Evolutionary conservation across 1,140 invertebrate genomes (phyloP).

Genomic region (Lasaia peninsularis): DNA sequence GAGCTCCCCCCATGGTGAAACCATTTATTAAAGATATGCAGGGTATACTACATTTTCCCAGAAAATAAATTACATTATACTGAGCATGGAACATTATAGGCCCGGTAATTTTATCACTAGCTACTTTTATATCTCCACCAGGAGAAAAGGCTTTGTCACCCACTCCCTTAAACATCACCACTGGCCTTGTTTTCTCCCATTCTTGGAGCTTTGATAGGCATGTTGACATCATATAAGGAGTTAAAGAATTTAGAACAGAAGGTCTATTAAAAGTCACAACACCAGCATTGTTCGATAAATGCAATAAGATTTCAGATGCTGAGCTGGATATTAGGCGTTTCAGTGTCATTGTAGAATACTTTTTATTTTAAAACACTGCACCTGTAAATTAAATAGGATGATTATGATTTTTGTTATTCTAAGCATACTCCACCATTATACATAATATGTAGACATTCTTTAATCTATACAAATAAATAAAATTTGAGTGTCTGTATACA

Average conservation of each 20-base stretch:
- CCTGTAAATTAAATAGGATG: slow-evolving; percentile 43
- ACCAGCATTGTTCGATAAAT: slow-evolving; percentile 80
- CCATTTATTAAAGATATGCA: slow-evolving; percentile 97
- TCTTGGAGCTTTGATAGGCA: slow-evolving; percentile 88
- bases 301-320: slow-evolving; percentile 74
- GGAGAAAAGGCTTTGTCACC: slow-evolving; percentile 99
- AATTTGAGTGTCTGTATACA: too few species aligned
- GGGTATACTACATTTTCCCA: slow-evolving; percentile 93
- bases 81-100: slow-evolving; percentile 94
- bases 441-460: too few species aligned
- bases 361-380: slow-evolving; percentile 50
- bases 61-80: slow-evolving; percentile 93
- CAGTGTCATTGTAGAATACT: slow-evolving; percentile 27
- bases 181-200: slow-evolving; percentile 89
- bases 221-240: slow-evolving; percentile 92
- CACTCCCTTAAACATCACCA: slow-evolving; percentile 94
- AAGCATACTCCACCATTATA: too few species aligned
- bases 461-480: too few species aligned
- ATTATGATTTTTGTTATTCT: too few species aligned
- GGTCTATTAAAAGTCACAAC: slow-evolving; percentile 95
- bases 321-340: slow-evolving; percentile 66
- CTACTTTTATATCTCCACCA: slow-evolving; percentile 95
- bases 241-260: slow-evolving; percentile 95
- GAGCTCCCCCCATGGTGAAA: slow-evolving; percentile 99
- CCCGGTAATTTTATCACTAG: slow-evolving; percentile 83